Percentiles rank a stretch among this genome's conserved stretches.
These are phyloP conservation scores for Coturnix japonica DNA, from an alignment of 2,113 vertebrate genomes.

Conservation along the genomic window DNA sequence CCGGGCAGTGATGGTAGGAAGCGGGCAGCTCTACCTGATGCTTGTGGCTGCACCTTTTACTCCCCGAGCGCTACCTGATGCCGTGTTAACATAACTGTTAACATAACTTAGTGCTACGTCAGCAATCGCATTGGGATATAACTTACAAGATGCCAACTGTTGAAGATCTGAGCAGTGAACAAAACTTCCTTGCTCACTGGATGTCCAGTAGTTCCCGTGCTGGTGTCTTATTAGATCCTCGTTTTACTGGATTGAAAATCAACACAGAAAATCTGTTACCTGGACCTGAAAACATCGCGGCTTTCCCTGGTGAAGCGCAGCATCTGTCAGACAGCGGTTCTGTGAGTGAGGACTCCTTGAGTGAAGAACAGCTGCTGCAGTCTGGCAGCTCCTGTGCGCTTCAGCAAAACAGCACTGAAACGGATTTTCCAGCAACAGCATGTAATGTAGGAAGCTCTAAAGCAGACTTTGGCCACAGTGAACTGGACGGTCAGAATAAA, in stretches of 20 bases:
- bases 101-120: not conserved
- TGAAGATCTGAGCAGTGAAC: conserved; percentile 76
- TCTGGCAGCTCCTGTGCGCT: not conserved
- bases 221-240: conserved; percentile 85
- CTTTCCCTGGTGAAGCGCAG: conserved; percentile 71
- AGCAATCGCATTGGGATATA: not conserved
- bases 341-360: conserved; percentile 75
- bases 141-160: conserved; percentile 83
- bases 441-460: not conserved
- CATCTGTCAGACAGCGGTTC: conserved; percentile 80
- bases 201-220: conserved; percentile 82
- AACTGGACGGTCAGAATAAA: conserved; percentile 48
- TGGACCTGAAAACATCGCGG: conserved; percentile 67
- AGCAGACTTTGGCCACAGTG: not conserved
- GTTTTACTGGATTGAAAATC: conserved; percentile 68
- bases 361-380: conserved; percentile 43
- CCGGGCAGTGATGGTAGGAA: not conserved
- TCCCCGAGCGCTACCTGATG: accelerated
- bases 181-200: conserved; percentile 82
- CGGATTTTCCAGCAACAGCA: not conserved
- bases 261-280: conserved; percentile 43
- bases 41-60: not conserved
- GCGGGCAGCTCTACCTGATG: not conserved
- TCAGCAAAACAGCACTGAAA: conserved; percentile 23
- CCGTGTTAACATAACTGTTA: not conserved